Evolutionary conservation across 2,113 vertebrate species (phyloP).

Genomic region (Peromyscus polionotus): DNA sequence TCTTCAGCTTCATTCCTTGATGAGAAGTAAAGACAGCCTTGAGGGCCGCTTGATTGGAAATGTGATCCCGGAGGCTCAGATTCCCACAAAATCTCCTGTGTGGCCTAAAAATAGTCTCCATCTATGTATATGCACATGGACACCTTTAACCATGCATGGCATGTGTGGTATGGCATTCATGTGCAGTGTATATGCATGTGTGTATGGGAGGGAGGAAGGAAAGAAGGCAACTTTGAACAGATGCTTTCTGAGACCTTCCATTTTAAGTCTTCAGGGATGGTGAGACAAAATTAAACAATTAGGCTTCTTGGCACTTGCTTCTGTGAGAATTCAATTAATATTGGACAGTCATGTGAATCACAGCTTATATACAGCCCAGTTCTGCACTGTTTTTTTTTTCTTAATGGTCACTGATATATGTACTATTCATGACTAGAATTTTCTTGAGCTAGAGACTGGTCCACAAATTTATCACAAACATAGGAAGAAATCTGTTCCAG

Average conservation of each 20-base stretch:
- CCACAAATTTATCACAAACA: neutral
- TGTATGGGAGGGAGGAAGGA: neutral
- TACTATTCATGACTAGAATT: neutral
- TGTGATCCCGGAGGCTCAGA: neutral
- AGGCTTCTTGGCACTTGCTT: neutral
- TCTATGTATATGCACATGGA: neutral
- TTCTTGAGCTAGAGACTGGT: neutral
- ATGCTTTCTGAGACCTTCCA: neutral
- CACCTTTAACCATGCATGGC: neutral
- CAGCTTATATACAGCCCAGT: neutral
- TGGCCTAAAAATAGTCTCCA: neutral
- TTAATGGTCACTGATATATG: neutral
- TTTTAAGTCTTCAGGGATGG: neutral
- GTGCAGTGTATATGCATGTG: neutral
- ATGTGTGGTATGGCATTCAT: neutral
- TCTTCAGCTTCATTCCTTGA: neutral
- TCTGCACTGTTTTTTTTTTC: neutral
- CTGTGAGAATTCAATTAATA: neutral
- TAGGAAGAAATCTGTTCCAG: neutral
- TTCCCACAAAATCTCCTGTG: neutral
- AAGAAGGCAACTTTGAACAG: neutral
- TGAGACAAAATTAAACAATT: neutral
- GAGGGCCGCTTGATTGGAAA: neutral
- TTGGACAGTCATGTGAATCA: neutral
- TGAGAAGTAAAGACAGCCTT: neutral